Evolutionary conservation across 1,140 invertebrate species (phyloP).

Genomic region (Trichonephila inaurata): DNA sequence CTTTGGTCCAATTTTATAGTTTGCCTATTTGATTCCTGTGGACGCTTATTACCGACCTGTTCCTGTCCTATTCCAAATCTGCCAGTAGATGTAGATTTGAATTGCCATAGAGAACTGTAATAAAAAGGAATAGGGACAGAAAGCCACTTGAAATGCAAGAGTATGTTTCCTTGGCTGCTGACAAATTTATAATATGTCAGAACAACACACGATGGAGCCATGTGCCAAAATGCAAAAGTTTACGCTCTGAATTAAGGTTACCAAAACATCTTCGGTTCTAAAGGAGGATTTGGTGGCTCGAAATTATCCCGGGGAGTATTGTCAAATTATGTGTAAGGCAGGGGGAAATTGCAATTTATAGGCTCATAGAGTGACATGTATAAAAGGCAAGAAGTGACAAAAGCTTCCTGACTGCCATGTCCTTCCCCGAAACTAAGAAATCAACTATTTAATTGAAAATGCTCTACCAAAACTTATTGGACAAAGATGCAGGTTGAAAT

Average conservation of each 20-base stretch:
- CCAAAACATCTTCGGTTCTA: neutral
- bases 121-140: neutral
- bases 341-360: neutral
- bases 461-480: neutral
- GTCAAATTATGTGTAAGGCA: neutral
- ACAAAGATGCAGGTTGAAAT: neutral
- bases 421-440: neutral
- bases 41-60: neutral
- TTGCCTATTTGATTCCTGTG: neutral
- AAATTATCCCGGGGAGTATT: neutral
- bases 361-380: neutral
- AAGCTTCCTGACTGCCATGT: neutral
- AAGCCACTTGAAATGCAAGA: conserved; percentile 16
- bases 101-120: neutral
- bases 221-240: neutral
- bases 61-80: neutral
- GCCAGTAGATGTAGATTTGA: neutral
- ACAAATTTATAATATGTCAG: conserved; percentile 4
- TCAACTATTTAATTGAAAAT: neutral
- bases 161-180: neutral
- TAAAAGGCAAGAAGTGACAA: neutral
- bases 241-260: neutral
- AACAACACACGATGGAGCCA: neutral
- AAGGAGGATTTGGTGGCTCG: conserved; percentile 6
- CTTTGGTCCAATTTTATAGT: neutral